Conservation (phyloP, 2,113 vertebrate genomes). For the Lagopus leucura region DNA sequence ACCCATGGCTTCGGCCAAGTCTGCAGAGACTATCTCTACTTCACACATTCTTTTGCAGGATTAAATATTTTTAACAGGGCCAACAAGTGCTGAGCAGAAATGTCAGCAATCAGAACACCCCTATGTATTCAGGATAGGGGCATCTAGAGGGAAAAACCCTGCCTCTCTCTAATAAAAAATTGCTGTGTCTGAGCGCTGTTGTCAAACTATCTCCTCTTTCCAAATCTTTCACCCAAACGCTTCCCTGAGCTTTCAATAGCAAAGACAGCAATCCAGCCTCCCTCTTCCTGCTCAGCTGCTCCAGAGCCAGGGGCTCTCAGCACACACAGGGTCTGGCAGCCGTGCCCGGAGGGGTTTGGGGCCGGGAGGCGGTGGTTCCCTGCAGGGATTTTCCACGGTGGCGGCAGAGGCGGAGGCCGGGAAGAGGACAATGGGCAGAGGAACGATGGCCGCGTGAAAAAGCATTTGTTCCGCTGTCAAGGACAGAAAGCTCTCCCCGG, state of each 20-base stretch:
- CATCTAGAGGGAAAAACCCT: neutral
- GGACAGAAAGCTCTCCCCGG: conserved; percentile 64
- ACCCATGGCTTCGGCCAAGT: too few species aligned
- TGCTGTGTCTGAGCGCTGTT: neutral
- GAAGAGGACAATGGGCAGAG: neutral
- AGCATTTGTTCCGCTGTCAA: conserved; percentile 80
- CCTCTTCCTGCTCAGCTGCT: neutral
- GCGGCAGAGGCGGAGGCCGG: neutral
- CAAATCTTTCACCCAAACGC: neutral
- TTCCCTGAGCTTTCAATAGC: neutral
- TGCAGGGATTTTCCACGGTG: conserved; percentile 24
- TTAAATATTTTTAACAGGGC: neutral
- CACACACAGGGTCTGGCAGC: neutral
- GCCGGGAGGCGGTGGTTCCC: neutral
- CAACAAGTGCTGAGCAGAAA: neutral
- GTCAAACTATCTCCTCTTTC: neutral
- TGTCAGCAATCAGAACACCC: neutral
- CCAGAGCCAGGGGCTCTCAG: neutral
- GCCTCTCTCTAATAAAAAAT: neutral
- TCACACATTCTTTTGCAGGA: neutral
- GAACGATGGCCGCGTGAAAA: conserved; percentile 65
- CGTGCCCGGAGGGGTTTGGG: neutral
- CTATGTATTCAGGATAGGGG: neutral
- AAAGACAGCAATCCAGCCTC: neutral
- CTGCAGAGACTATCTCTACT: neutral